phyloP scores from a whole-genome alignment of 2,113 vertebrate species.

The Rhinoptilus africanus region DNA sequence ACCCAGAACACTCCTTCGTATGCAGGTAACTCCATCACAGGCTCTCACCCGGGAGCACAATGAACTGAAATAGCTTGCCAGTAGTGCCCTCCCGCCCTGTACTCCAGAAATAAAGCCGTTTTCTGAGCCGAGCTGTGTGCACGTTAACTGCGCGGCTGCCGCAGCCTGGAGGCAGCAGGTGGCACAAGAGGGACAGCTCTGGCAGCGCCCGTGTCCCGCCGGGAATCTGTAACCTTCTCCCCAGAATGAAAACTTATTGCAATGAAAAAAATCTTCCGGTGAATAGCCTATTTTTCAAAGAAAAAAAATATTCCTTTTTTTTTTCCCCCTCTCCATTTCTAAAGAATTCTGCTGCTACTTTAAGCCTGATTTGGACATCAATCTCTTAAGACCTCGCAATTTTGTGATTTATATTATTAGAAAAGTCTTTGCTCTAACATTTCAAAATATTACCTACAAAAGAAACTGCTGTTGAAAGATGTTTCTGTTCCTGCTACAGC shows the following conservation, averaged over 20 bases:
- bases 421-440: background rate
- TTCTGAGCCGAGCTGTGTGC: background rate
- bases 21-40: background rate
- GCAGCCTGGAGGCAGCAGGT: background rate
- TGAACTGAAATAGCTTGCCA: background rate
- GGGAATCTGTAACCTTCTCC: background rate
- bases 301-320: background rate
- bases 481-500: background rate
- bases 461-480: background rate
- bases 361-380: background rate
- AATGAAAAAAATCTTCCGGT: background rate
- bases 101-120: background rate
- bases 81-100: background rate
- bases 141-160: rapidly evolving
- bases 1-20: background rate
- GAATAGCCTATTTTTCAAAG: background rate
- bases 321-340: background rate
- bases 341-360: background rate
- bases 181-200: background rate
- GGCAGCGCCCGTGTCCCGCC: background rate
- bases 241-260: background rate
- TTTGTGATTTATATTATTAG: background rate
- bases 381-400: background rate
- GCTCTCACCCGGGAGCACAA: background rate
- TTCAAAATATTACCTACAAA: background rate